These are phyloP conservation scores for Drosophila takahashii DNA, from an alignment of 1,140 invertebrate genomes.

Conservation along the genomic window DNA sequence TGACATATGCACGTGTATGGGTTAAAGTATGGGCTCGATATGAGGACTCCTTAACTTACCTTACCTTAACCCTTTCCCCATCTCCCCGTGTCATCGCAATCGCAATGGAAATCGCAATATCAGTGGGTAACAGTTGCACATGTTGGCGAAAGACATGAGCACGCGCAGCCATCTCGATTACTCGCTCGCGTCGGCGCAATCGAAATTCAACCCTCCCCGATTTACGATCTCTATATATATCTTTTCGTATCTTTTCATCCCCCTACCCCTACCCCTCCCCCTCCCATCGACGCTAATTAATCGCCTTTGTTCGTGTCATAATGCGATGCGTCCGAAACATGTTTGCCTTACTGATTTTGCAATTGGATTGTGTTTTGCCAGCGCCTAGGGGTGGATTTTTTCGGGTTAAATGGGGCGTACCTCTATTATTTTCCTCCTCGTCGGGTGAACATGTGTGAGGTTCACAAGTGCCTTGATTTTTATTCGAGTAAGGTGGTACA, in stretches of 20 bases:
- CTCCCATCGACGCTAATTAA: conserved; percentile 63
- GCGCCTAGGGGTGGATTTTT: conserved; percentile 56
- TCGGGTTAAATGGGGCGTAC: conserved; percentile 69
- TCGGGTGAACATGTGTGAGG: conserved; percentile 63
- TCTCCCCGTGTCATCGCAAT: neutral
- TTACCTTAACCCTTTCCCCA: neutral
- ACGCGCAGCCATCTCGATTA: conserved; percentile 63
- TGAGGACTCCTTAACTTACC: conserved; percentile 14
- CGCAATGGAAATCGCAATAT: neutral
- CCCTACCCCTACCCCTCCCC: neutral
- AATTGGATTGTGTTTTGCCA: conserved; percentile 41
- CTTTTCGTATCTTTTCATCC: neutral
- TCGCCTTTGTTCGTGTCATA: conserved; percentile 80
- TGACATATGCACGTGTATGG: conserved; percentile 80
- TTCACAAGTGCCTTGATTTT: conserved; percentile 72
- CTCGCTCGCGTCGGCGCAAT: conserved; percentile 27
- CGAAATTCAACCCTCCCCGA: conserved; percentile 14
- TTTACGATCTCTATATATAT: conserved; percentile 3
- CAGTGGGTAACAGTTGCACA: conserved; percentile 52
- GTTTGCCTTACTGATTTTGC: conserved; percentile 73
- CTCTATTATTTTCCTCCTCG: conserved; percentile 15
- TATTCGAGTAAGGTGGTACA: conserved; percentile 55
- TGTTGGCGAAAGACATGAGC: conserved; percentile 57
- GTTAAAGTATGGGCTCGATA: conserved; percentile 54
- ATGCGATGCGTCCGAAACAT: conserved; percentile 62